These are phyloP conservation scores for Cuculus canorus DNA, from an alignment of 2,797 vertebrate species.

Conservation along the genomic window DNA sequence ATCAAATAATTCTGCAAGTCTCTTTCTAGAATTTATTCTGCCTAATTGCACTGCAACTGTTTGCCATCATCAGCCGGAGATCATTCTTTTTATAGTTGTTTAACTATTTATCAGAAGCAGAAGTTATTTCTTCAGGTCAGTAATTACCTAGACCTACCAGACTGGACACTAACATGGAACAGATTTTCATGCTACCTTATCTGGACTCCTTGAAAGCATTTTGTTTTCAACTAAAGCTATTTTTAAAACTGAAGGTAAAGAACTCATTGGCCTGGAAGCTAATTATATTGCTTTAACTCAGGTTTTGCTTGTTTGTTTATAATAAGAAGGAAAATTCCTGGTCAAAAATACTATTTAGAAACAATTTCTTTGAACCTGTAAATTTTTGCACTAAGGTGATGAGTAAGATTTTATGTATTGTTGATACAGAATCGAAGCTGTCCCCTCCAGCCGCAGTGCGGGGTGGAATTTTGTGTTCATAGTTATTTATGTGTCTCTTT, in stretches of 20 bases:
- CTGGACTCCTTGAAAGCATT: neutral
- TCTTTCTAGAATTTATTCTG: neutral
- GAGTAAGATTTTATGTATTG: rapidly evolving
- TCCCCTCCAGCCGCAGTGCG: neutral
- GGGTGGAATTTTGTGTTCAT: neutral
- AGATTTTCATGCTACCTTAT: neutral
- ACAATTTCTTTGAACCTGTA: neutral
- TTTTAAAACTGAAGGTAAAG: neutral
- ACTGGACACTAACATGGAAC: neutral
- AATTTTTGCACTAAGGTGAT: neutral
- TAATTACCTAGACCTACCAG: neutral
- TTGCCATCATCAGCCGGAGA: neutral
- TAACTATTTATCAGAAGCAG: slow-evolving; percentile 40
- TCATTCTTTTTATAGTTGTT: neutral
- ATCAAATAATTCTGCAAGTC: neutral
- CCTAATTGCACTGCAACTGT: neutral
- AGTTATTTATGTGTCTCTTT: neutral
- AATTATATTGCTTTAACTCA: neutral
- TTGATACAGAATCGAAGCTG: neutral
- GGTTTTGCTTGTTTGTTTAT: neutral
- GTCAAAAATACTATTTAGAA: neutral
- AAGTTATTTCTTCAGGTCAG: slow-evolving; percentile 35
- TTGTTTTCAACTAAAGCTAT: neutral
- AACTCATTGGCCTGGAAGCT: neutral
- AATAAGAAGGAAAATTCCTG: neutral